Evolutionary conservation across 2,113 vertebrate species (phyloP).

Genomic region (Atlantisia rogersi): DNA sequence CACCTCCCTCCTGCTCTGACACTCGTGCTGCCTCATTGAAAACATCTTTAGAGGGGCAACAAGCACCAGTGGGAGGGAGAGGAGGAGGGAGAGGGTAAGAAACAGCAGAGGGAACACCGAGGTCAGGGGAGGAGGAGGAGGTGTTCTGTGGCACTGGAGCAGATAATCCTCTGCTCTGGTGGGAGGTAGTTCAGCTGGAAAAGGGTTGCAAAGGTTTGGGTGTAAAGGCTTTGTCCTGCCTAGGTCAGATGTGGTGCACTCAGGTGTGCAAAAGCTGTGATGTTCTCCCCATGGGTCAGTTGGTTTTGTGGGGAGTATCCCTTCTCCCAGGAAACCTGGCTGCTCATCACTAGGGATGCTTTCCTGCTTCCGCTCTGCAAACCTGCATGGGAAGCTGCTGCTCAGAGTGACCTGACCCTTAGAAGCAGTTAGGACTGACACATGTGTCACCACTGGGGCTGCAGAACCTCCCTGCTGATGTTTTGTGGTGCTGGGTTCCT

Average conservation of each 20-base stretch:
- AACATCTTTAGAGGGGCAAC: neutral
- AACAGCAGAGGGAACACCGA: neutral
- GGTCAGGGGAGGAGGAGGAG: neutral
- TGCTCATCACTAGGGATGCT: neutral
- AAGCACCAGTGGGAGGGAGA: neutral
- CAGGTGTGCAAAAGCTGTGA: neutral
- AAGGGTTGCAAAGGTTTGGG: neutral
- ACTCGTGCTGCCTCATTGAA: neutral
- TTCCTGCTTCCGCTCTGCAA: neutral
- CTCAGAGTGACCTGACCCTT: fast-evolving
- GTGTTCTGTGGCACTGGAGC: neutral
- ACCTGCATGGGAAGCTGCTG: neutral
- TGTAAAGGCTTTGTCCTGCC: neutral
- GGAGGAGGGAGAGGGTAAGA: neutral
- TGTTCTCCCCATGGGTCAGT: neutral
- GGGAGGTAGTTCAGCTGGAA: neutral
- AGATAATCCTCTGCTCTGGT: neutral
- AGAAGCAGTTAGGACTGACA: neutral
- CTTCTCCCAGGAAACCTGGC: neutral
- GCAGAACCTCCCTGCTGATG: neutral
- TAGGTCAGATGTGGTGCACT: neutral
- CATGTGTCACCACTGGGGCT: fast-evolving
- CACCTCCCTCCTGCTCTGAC: fast-evolving
- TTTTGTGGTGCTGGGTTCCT: neutral
- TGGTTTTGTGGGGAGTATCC: neutral